A percentile compares a stretch with the other conserved stretches of the same genome.
Conservation (phyloP, 2,113 vertebrate genomes). For the Parus major region DNA sequence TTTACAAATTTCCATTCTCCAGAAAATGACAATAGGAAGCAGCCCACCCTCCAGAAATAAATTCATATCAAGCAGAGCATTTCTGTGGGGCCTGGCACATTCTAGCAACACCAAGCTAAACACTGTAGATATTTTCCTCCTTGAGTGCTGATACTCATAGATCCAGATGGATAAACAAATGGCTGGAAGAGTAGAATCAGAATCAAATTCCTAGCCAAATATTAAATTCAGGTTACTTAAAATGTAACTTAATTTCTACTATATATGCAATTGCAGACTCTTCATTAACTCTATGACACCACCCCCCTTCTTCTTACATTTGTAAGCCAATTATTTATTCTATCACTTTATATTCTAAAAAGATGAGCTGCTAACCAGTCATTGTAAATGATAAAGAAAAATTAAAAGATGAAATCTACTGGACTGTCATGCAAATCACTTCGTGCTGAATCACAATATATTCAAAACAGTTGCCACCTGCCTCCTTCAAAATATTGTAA, state of each 20-base stretch:
- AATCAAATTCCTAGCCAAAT: conserved; percentile 7
- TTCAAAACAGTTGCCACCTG: conserved; percentile 62
- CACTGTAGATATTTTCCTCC: background rate
- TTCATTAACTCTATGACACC: background rate
- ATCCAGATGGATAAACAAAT: background rate
- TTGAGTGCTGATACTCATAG: background rate
- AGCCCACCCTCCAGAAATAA: conserved; percentile 9
- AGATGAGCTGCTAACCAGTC: conserved; percentile 30
- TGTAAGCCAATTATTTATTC: background rate
- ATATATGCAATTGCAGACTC: background rate
- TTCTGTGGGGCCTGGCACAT: background rate
- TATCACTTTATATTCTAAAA: background rate
- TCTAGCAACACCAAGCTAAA: background rate
- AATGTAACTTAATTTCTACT: background rate
- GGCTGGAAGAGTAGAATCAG: background rate
- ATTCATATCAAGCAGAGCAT: background rate
- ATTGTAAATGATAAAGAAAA: conserved; percentile 49
- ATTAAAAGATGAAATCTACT: conserved; percentile 41
- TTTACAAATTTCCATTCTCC: background rate
- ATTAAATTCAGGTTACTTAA: background rate
- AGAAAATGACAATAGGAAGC: background rate
- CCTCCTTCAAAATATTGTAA: conserved; percentile 32
- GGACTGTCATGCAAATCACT: conserved; percentile 70
- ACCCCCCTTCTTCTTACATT: background rate
- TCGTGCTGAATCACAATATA: conserved; percentile 60